Percentiles rank a stretch among this genome's conserved stretches.
Conservation (phyloP, 2,113 vertebrate species). For the Cynocephalus volans region DNA sequence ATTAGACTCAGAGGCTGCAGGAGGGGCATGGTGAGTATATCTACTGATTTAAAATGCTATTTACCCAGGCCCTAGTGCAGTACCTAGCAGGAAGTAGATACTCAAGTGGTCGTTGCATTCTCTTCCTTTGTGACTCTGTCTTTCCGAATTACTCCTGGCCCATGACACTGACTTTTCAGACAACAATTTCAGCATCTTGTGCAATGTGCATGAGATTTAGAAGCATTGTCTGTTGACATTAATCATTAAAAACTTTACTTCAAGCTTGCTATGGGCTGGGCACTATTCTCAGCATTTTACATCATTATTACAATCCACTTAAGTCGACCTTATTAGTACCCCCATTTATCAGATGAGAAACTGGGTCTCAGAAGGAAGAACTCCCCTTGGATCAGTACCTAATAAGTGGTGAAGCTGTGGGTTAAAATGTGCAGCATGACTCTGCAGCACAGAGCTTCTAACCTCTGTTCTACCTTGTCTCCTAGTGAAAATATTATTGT, state of each 20-base stretch:
- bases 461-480: background rate
- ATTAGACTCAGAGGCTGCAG: background rate
- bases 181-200: background rate
- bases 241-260: background rate
- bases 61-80: background rate
- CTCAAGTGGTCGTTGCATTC: background rate
- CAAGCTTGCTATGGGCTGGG: background rate
- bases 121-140: background rate
- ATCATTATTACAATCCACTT: background rate
- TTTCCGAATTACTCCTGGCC: background rate
- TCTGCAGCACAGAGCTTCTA: background rate
- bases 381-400: rapidly evolving
- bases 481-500: background rate
- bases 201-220: background rate
- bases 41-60: background rate
- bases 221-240: background rate
- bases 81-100: rapidly evolving
- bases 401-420: background rate
- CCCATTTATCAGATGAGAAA: background rate
- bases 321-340: background rate
- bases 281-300: background rate
- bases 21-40: background rate
- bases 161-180: background rate
- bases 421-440: too few species aligned
- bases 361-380: background rate